Evolutionary conservation across 1,140 invertebrate species (phyloP).

Genomic region (Sminthurides bifidus): DNA sequence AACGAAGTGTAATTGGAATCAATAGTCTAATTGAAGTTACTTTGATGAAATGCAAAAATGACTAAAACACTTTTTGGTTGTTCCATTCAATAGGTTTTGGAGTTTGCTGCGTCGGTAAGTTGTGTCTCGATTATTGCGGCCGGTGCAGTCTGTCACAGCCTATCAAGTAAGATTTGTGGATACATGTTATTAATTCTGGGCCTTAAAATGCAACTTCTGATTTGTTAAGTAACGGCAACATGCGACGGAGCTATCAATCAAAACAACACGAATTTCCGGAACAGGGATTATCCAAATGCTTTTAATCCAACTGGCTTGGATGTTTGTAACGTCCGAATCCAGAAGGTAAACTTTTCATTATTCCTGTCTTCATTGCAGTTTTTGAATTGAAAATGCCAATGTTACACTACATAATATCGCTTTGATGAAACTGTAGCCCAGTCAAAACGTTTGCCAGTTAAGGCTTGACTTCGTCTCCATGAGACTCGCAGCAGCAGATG

Average conservation of each 20-base stretch:
- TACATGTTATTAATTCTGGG: too few species aligned
- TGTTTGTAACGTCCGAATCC: conserved; percentile 26
- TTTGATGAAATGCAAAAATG: too few species aligned
- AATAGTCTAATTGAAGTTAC: too few species aligned
- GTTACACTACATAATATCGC: too few species aligned
- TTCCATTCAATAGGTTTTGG: conserved; percentile 18
- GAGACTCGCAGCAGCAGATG: conserved; percentile 17
- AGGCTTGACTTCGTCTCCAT: conserved; percentile 23
- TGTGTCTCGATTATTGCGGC: too few species aligned
- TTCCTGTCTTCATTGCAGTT: background rate
- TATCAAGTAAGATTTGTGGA: too few species aligned
- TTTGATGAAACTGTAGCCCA: conserved; percentile 11
- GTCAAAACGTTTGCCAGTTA: conserved; percentile 25
- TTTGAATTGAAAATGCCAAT: too few species aligned
- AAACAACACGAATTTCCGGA: conserved; percentile 29
- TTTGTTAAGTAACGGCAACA: conserved; percentile 14
- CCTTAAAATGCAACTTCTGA: too few species aligned
- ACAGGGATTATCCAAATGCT: conserved; percentile 14
- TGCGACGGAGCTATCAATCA: conserved; percentile 21
- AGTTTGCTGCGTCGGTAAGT: conserved; percentile 29
- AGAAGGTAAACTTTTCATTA: conserved; percentile 21
- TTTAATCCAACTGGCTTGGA: conserved; percentile 22
- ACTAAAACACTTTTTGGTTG: background rate
- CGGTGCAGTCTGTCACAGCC: too few species aligned
- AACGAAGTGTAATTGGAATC: too few species aligned